Evolutionary conservation across 2,888 invertebrate species (phyloP), one percentile per base, ranked within the genome.

Genomic region (Ochropleura plecta): DNA sequence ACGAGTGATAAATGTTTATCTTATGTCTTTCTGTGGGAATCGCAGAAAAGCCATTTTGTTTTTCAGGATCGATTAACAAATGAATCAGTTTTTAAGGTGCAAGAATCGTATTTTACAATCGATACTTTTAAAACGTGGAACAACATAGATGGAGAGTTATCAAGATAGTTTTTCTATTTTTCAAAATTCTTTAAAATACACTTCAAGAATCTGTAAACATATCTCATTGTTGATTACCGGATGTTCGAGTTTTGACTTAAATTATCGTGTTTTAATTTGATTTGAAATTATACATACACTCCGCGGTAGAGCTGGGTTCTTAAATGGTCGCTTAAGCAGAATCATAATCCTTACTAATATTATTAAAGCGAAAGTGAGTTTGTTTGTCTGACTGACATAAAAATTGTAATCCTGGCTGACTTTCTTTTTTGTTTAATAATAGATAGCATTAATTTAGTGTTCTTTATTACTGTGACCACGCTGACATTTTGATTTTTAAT

Each of bases 41-140:
- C 18, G 6, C 30, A 8, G 46, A 30, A 73, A 48, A 60, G 10
- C 14, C 5, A n/a, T 80, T n/a, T 30, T 79, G 16, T 57, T 57
- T 7, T 0, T 49, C 8, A 48, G 3, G 20, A 40, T 42, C 8
- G 18, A 42, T 70, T 8, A 40, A 20, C 0, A 10, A 42, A 14
- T n/a, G 20, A n/a, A 48, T n/a, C 2, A 16, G 30, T 42, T 30
- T 46, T 71, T 40, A 16, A 30, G 5, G 8, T 7, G 20, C 5
- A 42, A 18, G 4, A 20, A 16, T 8, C n/a, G 8, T 18, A 5
- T 42, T 70, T 42, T 42, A 16, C 16, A 30, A 12, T 63, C 12
- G 65, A 14, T 65, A 46, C 9, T 49, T 48, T 3, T 8, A 16
- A 40, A 16, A 16, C 5, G 30, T 30, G 30, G 9, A 2, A 16